Percentiles rank a stretch among this genome's conserved stretches.
phyloP scores from a whole-genome alignment of 2,113 vertebrate species.

The Actenoides lindsayi region DNA sequence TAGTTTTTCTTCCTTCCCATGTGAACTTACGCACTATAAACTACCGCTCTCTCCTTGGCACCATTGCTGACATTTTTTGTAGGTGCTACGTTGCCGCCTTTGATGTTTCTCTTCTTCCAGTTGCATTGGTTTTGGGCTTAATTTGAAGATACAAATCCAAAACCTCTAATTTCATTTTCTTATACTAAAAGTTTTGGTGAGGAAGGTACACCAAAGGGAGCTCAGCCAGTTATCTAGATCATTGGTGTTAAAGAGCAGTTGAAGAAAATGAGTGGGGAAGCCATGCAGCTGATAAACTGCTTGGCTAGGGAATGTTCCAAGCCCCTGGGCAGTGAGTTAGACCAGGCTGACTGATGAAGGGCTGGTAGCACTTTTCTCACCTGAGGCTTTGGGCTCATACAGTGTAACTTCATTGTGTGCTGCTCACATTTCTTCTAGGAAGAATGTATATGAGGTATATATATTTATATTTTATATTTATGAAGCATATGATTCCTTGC shows the following conservation, averaged over 20 bases:
- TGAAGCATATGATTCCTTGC: background rate
- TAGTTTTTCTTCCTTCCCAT: background rate
- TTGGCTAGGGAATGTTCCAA: background rate
- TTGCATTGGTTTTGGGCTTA: background rate
- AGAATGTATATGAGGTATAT: background rate
- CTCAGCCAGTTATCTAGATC: background rate
- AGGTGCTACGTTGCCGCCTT: background rate
- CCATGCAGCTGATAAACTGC: background rate
- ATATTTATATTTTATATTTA: too few relatives aligned
- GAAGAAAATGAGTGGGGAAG: too few relatives aligned
- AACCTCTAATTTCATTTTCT: background rate
- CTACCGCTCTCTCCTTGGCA: background rate
- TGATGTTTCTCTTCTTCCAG: background rate
- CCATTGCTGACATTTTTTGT: background rate
- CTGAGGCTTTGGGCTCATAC: background rate
- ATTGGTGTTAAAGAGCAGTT: background rate
- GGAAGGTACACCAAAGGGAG: background rate
- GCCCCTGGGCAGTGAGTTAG: background rate
- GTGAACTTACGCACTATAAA: background rate
- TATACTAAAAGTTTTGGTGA: background rate
- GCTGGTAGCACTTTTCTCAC: background rate
- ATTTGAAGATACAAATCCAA: background rate
- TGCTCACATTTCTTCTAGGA: background rate
- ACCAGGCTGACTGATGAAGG: background rate
- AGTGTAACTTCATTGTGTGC: background rate